These are phyloP conservation scores for Bugulina stolonifera DNA, from an alignment of 2,888 invertebrate species.

Conservation along the genomic window DNA sequence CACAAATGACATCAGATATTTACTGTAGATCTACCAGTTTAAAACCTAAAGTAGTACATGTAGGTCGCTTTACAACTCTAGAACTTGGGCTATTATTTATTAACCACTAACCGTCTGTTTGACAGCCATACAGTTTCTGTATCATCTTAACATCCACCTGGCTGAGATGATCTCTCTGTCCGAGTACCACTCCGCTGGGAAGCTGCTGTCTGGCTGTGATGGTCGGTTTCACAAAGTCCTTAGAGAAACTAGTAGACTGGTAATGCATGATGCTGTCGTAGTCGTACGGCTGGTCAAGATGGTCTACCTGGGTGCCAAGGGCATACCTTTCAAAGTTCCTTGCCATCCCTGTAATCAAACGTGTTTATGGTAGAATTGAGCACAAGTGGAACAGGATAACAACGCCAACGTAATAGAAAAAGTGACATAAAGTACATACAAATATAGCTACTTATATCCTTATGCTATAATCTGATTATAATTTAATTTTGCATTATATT, in stretches of 20 bases:
- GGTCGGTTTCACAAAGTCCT: conserved; percentile 40
- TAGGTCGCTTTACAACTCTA: too few species aligned
- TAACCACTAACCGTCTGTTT: background rate
- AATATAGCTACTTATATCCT: too few species aligned
- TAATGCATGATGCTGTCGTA: conserved; percentile 77
- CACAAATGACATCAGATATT: too few species aligned
- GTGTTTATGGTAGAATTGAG: too few species aligned
- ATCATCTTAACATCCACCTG: conserved; percentile 51
- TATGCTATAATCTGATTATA: too few species aligned
- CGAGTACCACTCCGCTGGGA: conserved; percentile 56
- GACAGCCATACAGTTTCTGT: conserved; percentile 52
- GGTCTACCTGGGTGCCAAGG: conserved; percentile 40
- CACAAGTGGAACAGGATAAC: too few species aligned
- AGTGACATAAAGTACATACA: too few species aligned
- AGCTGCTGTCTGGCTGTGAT: conserved; percentile 52
- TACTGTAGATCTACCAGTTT: too few species aligned
- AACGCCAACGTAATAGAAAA: too few species aligned
- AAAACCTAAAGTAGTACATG: too few species aligned
- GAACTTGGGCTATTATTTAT: too few species aligned
- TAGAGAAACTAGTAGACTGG: conserved; percentile 56
- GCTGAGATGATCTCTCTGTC: conserved; percentile 55
- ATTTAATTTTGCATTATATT: too few species aligned
- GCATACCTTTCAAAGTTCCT: conserved; percentile 57
- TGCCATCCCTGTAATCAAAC: conserved; percentile 54
- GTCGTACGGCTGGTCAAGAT: conserved; percentile 64